These are phyloP conservation scores for Brienomyrus brachyistius DNA, from an alignment of 2,113 vertebrate species.

Conservation along the genomic window DNA sequence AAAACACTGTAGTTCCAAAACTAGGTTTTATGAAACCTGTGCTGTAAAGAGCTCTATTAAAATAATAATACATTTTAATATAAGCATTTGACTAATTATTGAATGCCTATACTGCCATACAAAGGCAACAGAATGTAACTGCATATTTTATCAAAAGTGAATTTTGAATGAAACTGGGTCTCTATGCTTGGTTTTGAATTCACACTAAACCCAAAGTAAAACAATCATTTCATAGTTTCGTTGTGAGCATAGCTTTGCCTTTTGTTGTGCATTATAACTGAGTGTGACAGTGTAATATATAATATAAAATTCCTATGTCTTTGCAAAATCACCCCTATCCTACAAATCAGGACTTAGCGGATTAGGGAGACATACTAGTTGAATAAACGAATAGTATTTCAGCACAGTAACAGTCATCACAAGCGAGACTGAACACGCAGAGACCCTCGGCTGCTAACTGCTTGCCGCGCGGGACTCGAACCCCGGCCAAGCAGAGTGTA, in stretches of 20 bases:
- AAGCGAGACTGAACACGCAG: neutral
- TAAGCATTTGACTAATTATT: neutral
- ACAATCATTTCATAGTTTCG: neutral
- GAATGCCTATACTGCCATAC: neutral
- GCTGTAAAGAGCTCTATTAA: neutral
- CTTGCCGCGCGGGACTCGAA: neutral
- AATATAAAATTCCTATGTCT: neutral
- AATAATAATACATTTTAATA: neutral
- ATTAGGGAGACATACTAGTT: neutral
- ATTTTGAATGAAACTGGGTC: neutral
- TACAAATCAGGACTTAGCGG: neutral
- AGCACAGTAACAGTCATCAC: neutral
- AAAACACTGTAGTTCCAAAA: neutral
- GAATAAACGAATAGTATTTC: neutral
- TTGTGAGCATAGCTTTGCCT: neutral
- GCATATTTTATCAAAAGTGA: neutral
- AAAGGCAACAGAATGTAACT: neutral
- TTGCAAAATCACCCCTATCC: neutral
- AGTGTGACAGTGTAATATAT: neutral
- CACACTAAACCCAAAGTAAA: neutral
- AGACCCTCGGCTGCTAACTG: neutral
- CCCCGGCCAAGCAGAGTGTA: neutral
- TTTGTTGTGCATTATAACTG: neutral
- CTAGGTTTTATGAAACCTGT: neutral
- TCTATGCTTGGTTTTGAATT: neutral